phyloP scores from a whole-genome alignment of 2,888 invertebrate species.

The Caenorhabditis sinica region DNA sequence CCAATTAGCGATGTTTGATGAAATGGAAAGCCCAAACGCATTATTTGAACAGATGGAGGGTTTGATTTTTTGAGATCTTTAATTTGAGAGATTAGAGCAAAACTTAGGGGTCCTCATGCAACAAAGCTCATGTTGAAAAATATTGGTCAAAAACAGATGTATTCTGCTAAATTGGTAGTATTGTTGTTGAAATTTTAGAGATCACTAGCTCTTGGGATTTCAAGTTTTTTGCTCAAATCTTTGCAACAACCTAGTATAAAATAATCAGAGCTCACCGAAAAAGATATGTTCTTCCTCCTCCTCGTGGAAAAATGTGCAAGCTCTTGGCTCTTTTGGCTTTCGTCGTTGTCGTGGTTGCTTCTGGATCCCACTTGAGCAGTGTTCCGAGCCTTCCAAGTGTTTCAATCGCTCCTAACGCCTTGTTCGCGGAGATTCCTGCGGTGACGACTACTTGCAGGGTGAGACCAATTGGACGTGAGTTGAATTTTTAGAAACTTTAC shows the following conservation, averaged over 20 bases:
- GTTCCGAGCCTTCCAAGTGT: too few relatives aligned
- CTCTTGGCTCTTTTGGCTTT: conserved; percentile 4
- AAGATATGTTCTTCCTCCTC: not conserved
- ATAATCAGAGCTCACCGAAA: not conserved
- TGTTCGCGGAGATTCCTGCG: not conserved
- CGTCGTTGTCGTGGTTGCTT: not conserved
- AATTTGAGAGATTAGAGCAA: not conserved
- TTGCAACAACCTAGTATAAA: not conserved
- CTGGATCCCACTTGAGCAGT: not conserved
- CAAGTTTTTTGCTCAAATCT: not conserved
- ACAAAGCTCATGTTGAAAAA: conserved; percentile 6
- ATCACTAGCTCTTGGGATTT: not conserved
- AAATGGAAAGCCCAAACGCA: too few relatives aligned
- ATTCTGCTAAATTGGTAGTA: not conserved
- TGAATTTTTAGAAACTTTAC: not conserved
- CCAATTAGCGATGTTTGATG: conserved; percentile 1
- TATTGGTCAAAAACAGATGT: too few relatives aligned
- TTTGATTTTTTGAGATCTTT: conserved; percentile 7
- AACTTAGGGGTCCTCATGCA: not conserved
- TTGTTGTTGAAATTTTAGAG: not conserved
- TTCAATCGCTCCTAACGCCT: not conserved
- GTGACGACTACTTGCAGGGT: not conserved
- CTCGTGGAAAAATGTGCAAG: not conserved
- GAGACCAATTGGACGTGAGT: not conserved
- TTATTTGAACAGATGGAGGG: conserved; percentile 14